phyloP scores from a whole-genome alignment of 2,797 vertebrate species.

The Eulemur rubriventer region DNA sequence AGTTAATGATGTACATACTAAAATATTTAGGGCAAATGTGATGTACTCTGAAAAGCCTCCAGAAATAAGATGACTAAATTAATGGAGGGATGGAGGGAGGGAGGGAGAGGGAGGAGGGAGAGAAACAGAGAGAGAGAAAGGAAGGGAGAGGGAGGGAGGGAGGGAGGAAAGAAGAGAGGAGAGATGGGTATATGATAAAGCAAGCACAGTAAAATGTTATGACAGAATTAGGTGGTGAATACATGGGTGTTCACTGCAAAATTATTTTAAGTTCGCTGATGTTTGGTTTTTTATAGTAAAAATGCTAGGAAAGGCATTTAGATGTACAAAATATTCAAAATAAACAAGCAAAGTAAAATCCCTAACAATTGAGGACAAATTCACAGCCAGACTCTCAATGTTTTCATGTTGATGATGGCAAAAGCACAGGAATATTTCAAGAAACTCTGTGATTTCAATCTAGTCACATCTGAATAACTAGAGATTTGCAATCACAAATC shows the following conservation, averaged over 20 bases:
- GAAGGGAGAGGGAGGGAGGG: neutral
- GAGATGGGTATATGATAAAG: neutral
- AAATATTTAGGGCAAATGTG: neutral
- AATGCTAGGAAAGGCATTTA: neutral
- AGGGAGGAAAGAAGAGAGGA: neutral
- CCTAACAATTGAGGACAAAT: neutral
- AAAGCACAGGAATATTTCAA: constrained; percentile 6
- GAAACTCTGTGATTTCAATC: neutral
- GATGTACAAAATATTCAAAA: neutral
- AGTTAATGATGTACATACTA: neutral
- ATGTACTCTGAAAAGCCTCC: neutral
- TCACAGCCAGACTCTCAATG: neutral
- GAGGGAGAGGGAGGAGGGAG: neutral
- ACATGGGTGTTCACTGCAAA: neutral
- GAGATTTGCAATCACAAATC: neutral
- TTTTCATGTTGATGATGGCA: neutral
- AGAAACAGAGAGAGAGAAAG: no score
- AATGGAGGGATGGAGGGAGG: neutral
- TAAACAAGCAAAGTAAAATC: neutral
- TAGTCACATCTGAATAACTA: neutral
- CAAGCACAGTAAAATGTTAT: neutral
- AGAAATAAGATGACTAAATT: neutral
- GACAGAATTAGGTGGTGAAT: neutral
- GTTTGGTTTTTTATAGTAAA: neutral
- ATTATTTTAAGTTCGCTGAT: neutral